Evolutionary conservation across 2,797 vertebrate species (phyloP).

Genomic region (Tenualosa ilisha): DNA sequence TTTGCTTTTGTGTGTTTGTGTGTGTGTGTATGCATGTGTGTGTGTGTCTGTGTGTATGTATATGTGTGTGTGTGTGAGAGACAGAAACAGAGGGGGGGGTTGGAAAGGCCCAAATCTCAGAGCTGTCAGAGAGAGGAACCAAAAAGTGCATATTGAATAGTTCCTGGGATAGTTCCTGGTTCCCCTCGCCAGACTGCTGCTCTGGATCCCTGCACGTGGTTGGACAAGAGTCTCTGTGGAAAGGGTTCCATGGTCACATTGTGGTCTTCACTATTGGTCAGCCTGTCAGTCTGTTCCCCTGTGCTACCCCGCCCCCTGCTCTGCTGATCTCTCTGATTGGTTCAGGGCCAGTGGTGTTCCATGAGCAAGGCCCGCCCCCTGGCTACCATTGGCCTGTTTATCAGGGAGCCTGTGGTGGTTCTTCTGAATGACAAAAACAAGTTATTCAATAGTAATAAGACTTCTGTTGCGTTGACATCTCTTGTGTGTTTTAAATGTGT

Average conservation of each 20-base stretch:
- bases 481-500: constrained; percentile 68
- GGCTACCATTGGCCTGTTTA: constrained; percentile 59
- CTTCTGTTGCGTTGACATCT: constrained; percentile 70
- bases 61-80: too few relatives aligned
- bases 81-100: not conserved
- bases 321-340: not conserved
- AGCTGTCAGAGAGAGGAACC: too few relatives aligned
- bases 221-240: not conserved
- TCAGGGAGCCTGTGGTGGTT: constrained; percentile 75
- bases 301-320: not conserved
- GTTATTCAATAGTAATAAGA: constrained; percentile 65
- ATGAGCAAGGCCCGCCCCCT: constrained; percentile 51
- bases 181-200: too few relatives aligned
- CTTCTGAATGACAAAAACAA: constrained; percentile 66
- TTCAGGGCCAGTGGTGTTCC: not conserved
- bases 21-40: not conserved
- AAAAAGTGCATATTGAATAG: too few relatives aligned
- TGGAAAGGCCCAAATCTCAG: too few relatives aligned
- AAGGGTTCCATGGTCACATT: not conserved
- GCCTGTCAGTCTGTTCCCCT: not conserved
- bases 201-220: not conserved
- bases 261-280: constrained; percentile 8
- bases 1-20: not conserved
- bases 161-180: too few relatives aligned
- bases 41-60: not conserved